phyloP scores from a whole-genome alignment of 2,888 invertebrate species.

The Acleris literana region DNA sequence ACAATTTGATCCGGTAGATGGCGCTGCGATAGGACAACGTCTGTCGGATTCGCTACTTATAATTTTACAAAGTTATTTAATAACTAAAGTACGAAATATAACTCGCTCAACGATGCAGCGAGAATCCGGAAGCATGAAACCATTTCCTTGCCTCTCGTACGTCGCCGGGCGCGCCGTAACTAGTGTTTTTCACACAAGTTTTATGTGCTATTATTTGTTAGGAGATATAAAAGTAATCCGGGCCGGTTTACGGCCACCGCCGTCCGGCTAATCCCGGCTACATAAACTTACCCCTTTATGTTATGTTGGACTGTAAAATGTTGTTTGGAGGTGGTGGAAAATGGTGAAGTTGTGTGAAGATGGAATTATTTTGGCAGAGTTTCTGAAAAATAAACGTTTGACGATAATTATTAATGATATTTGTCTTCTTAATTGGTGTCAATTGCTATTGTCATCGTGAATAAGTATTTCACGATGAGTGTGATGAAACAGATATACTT shows the following conservation, averaged over 20 bases:
- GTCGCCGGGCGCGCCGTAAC: constrained; percentile 63
- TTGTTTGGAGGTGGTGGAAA: constrained; percentile 21
- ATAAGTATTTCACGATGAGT: no score
- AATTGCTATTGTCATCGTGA: no score
- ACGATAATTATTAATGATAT: no score
- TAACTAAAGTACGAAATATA: no score
- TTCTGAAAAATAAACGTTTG: neutral
- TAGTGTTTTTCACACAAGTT: constrained; percentile 83
- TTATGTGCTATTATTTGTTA: constrained; percentile 83
- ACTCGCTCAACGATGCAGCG: no score
- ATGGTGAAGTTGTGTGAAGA: neutral
- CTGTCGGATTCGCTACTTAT: no score
- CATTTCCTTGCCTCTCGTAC: constrained; percentile 41
- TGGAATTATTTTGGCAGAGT: neutral
- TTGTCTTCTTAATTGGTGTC: no score
- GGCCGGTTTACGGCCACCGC: constrained; percentile 65
- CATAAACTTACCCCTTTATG: constrained; percentile 77
- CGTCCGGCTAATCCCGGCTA: constrained; percentile 61
- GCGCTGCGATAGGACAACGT: no score
- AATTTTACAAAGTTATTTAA: no score
- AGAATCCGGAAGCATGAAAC: no score
- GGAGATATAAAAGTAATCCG: constrained; percentile 79
- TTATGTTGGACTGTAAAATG: constrained; percentile 73
- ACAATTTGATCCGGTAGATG: no score
- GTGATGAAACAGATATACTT: no score